Base-by-base conservation (phyloP, 2,113 vertebrate species). In the Sorex araneus region DNA sequence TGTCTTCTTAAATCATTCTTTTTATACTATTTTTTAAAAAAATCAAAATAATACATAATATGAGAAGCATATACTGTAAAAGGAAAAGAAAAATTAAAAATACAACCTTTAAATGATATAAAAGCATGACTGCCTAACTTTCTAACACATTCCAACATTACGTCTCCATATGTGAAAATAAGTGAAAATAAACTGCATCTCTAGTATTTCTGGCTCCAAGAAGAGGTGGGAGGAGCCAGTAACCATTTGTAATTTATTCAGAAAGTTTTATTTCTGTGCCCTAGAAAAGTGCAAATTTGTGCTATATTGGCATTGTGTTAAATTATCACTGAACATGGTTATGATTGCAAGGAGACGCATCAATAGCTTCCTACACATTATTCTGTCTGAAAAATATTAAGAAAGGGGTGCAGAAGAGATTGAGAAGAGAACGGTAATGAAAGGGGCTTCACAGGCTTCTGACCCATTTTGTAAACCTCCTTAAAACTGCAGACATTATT, bases 351-450 rank as follows among this genome's bases (percentile, higher is more conserved):
- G 30, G 43, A 95, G 47, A 73, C n/a, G 34, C 60, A n/a, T 47
- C 83, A 83, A 12, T 85, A 47, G 63, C 70, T 79, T 86, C 67
- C 63, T 92, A 90, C 63, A 66, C 0, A 15, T 74, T 87, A 27
- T 80, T 88, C 23, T 75, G 47, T 70, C 34, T 94, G 74, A 84
- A 66, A 84, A 91, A 84, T 57, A 81, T 69, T 28, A 79, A 67
- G 43, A 79, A 30, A 77, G 28, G 71, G n/a, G 6, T 69, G 3
- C 34, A 13, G 23, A 67, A 66, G 40, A 25, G 28, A 43, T n/a
- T 76, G 7, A 75, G 78, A 66, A 76, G 75, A 78, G 83, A 87
- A 32, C 19, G 7, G 18, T 10, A 75, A 57, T 84, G 70, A 32
- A 86, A 67, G 34, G 32, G 78, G 66, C 80, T 47, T 27, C 47